phyloP scores from a whole-genome alignment of 2,797 vertebrate species.

The Spheniscus humboldti region DNA sequence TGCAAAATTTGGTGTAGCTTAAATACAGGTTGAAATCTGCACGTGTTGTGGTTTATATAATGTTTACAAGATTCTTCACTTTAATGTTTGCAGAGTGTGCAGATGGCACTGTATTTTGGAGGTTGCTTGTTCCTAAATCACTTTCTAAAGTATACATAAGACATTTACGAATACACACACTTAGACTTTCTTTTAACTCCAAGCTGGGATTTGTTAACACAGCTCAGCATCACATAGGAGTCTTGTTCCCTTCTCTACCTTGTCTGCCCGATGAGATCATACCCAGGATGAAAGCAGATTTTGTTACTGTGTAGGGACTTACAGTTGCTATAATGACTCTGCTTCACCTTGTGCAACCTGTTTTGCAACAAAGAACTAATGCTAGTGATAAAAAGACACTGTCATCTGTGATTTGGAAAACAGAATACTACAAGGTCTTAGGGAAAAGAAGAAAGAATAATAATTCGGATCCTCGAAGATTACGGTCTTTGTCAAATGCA shows the following conservation, averaged over 20 bases:
- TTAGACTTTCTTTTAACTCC: background rate
- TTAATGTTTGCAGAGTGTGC: background rate
- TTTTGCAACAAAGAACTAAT: background rate
- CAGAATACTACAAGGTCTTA: background rate
- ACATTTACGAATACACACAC: background rate
- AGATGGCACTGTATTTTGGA: background rate
- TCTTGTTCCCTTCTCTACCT: background rate
- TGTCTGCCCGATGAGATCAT: background rate
- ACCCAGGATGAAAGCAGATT: background rate
- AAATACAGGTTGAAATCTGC: background rate
- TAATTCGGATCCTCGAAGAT: background rate
- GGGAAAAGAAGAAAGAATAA: background rate
- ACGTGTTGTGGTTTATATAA: background rate
- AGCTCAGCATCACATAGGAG: background rate
- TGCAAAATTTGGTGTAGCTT: fast-evolving
- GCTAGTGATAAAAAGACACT: background rate
- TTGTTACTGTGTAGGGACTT: background rate
- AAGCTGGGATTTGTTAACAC: background rate
- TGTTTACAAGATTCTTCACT: background rate
- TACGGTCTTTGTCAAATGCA: background rate
- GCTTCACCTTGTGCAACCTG: background rate
- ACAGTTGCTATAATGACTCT: background rate
- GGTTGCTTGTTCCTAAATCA: background rate
- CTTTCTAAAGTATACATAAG: background rate
- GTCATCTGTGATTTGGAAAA: background rate